These are phyloP conservation scores for Dicyrtoma fusca DNA, from an alignment of 2,888 invertebrate genomes.

Conservation along the genomic window DNA sequence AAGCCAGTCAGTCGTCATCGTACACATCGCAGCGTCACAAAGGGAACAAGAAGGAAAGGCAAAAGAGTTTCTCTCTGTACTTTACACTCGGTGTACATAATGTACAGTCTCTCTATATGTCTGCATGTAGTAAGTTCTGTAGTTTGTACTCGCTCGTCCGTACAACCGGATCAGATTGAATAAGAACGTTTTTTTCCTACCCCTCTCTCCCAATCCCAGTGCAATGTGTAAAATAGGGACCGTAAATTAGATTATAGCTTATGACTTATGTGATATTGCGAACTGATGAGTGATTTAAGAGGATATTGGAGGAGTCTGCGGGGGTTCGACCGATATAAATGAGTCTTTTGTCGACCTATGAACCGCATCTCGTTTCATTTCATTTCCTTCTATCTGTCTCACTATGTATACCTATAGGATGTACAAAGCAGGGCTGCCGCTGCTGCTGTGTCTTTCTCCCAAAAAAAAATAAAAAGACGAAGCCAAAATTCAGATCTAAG, in stretches of 20 bases:
- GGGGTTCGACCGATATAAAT: conserved; percentile 44
- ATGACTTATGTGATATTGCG: conserved; percentile 39
- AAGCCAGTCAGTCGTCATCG: too few species aligned
- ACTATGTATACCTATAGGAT: neutral
- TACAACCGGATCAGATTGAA: conserved; percentile 15
- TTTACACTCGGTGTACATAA: too few species aligned
- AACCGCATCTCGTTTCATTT: conserved; percentile 35
- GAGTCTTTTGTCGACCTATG: conserved; percentile 44
- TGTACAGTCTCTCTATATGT: too few species aligned
- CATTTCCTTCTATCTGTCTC: conserved; percentile 5
- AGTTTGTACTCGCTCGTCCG: neutral
- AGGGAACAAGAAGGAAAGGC: too few species aligned
- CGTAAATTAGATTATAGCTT: conserved; percentile 43
- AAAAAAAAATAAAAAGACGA: too few species aligned
- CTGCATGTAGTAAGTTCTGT: too few species aligned
- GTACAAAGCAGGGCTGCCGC: neutral
- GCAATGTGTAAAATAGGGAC: conserved; percentile 33
- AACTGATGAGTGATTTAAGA: conserved; percentile 42
- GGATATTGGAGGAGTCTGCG: conserved; percentile 39
- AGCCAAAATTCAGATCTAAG: too few species aligned
- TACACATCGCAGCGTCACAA: neutral
- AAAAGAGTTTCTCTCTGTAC: neutral
- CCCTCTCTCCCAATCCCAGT: too few species aligned
- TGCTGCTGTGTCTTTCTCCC: neutral
- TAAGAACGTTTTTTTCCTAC: conserved; percentile 2